These are phyloP conservation scores for Caiman crocodilus DNA, from an alignment of 2,797 vertebrate genomes.

Conservation along the genomic window DNA sequence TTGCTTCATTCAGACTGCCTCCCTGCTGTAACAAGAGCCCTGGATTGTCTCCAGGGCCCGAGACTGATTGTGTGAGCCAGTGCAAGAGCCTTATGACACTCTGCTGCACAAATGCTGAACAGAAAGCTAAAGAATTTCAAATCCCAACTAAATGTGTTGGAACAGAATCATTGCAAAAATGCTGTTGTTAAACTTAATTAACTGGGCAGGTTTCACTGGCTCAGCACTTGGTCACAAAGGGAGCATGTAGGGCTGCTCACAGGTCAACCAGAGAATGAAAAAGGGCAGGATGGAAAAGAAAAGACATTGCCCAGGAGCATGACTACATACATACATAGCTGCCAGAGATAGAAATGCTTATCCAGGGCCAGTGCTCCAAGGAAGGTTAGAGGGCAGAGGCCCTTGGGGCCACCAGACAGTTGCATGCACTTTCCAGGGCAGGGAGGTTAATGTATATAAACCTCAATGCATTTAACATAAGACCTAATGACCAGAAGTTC, in stretches of 20 bases:
- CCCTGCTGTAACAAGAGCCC: conserved; percentile 29
- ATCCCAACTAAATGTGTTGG: conserved; percentile 59
- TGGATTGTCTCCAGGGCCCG: conserved; percentile 63
- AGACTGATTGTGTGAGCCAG: not conserved
- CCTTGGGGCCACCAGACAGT: not conserved
- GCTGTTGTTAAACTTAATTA: conserved; percentile 56
- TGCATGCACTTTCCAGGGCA: not conserved
- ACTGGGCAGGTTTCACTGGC: conserved; percentile 41
- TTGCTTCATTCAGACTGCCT: conserved; percentile 6
- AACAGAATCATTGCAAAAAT: conserved; percentile 19
- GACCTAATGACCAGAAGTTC: not conserved
- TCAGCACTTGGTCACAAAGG: conserved; percentile 51
- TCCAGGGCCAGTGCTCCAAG: conserved; percentile 43
- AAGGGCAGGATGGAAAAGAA: conserved; percentile 66
- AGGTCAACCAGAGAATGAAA: conserved; percentile 51
- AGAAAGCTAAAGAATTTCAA: conserved; percentile 70
- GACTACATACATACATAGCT: conserved; percentile 46
- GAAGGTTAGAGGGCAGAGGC: not conserved
- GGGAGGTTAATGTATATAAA: conserved; percentile 17
- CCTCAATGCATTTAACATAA: not conserved
- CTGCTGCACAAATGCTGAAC: conserved; percentile 26
- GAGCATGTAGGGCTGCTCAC: conserved; percentile 43
- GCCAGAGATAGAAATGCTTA: conserved; percentile 64
- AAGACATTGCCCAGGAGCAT: conserved; percentile 54
- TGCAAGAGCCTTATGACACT: conserved; percentile 48